Percentiles rank a stretch among this genome's conserved stretches.
phyloP scores from a whole-genome alignment of 2,113 vertebrate species.

The Phyllopteryx taeniolatus region DNA sequence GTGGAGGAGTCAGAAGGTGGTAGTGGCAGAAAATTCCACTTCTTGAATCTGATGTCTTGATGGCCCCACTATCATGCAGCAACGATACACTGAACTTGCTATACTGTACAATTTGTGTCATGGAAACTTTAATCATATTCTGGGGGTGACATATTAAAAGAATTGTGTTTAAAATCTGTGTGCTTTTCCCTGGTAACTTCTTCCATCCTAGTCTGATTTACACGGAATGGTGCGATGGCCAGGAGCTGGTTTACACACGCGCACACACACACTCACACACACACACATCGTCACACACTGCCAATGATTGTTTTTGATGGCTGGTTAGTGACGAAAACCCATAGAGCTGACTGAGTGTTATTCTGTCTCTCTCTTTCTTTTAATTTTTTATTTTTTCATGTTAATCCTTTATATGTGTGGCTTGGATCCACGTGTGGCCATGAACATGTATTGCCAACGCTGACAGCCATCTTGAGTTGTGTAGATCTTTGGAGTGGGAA shows the following conservation, averaged over 20 bases:
- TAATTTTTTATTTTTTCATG: neutral
- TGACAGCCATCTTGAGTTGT: slow-evolving; percentile 16
- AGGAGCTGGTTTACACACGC: neutral
- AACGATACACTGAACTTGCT: neutral
- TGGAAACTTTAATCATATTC: neutral
- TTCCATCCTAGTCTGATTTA: neutral
- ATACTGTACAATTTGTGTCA: neutral
- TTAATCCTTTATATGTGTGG: slow-evolving; percentile 19
- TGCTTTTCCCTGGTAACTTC: neutral
- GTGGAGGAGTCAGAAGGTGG: slow-evolving; percentile 4
- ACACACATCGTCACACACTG: neutral
- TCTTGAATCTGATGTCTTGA: neutral
- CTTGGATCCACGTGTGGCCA: slow-evolving; percentile 17
- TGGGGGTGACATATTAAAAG: neutral
- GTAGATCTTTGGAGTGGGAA: slow-evolving; percentile 13
- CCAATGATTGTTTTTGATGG: slow-evolving; percentile 33
- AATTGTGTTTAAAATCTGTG: neutral
- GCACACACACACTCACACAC: neutral
- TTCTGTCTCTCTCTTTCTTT: slow-evolving; percentile 4
- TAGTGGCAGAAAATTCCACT: neutral
- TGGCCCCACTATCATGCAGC: neutral
- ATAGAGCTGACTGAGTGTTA: slow-evolving; percentile 23
- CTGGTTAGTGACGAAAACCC: slow-evolving; percentile 22
- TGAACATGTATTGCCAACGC: slow-evolving; percentile 10
- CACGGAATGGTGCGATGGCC: neutral